Conservation (phyloP, 2,888 invertebrate genomes). For the Graphium colonna region DNA sequence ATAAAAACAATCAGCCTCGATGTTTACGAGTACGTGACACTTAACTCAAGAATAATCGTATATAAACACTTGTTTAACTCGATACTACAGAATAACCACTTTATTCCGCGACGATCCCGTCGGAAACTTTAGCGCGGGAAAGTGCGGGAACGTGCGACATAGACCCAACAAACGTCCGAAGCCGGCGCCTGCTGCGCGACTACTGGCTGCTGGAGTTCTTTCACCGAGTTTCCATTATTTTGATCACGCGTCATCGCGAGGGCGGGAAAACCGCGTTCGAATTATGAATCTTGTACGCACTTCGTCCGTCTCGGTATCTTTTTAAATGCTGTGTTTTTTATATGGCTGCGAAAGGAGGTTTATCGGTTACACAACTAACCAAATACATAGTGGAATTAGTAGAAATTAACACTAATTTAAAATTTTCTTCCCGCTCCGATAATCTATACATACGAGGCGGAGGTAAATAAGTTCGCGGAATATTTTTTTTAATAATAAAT, state of each 20-base stretch:
- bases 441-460: too few species aligned
- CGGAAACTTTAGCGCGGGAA: conserved; percentile 58
- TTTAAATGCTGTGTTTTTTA: conserved; percentile 4
- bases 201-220: conserved; percentile 48
- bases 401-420: too few species aligned
- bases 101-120: conserved; percentile 15
- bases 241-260: conserved; percentile 41
- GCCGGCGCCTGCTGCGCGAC: conserved; percentile 52
- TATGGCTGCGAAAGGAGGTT: not conserved
- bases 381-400: too few species aligned
- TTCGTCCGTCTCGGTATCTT: conserved; percentile 18
- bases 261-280: conserved; percentile 53
- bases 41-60: conserved; percentile 34
- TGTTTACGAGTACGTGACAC: conserved; percentile 35
- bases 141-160: conserved; percentile 40
- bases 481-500: too few species aligned
- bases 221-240: conserved; percentile 50
- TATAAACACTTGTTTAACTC: conserved; percentile 42
- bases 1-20: conserved; percentile 30
- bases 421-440: too few species aligned
- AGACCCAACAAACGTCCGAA: conserved; percentile 31
- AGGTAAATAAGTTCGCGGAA: too few species aligned
- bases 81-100: conserved; percentile 31
- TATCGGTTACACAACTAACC: too few species aligned
- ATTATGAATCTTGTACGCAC: conserved; percentile 45